Base-by-base conservation (phyloP, 2,113 vertebrate species). In the Ranitomeya variabilis region DNA sequence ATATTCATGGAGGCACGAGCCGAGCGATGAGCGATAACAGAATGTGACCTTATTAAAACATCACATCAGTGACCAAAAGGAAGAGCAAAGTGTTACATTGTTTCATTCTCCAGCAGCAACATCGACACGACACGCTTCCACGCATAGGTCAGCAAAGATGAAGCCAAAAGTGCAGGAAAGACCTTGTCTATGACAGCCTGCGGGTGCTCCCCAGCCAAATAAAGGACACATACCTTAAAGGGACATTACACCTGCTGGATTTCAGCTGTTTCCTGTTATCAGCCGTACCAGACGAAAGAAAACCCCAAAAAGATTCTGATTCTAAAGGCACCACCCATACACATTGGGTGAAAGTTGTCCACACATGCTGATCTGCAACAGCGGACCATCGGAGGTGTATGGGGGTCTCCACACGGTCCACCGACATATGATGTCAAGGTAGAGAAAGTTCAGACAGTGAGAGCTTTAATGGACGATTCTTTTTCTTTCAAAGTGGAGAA, bases 81-180 rank as follows among this genome's bases (percentile, higher is more conserved):
- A n/a, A 21, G 76, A 14, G 51, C 4, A 57, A 7, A 79, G 57
- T 6, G 77, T 57, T 13, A 55, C 52, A 54, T 18, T 54, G n/a
- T 55, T 57, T 55, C 23, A 55, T 79, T 79, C n/a, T 23, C 77
- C 54, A 15, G 52, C 51, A n/a, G 76, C 23, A 23, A 55, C 21
- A 79, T 79, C 77, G 1, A 19, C 26, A 57, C 57, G 26, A 79
- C 51, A 79, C 2, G 9, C 73, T 76, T 67, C 15, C 16, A 54
- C 52, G 54, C 77, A 79, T 55, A 79, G 77, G 77, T 79, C 77
- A 79, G 51, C 52, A 55, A n/a, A 55, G 77, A 79, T 55, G 21
- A 55, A 79, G 51, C 19, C 3, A 55, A 19, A 57, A n/a, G 52
- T 78, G 18, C 2, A n/a, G 11, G 51, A 15, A 54, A n/a, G 21